Base-by-base conservation (phyloP, 1,140 invertebrate species). In the Hermatobates lingyangjiaoensis region DNA sequence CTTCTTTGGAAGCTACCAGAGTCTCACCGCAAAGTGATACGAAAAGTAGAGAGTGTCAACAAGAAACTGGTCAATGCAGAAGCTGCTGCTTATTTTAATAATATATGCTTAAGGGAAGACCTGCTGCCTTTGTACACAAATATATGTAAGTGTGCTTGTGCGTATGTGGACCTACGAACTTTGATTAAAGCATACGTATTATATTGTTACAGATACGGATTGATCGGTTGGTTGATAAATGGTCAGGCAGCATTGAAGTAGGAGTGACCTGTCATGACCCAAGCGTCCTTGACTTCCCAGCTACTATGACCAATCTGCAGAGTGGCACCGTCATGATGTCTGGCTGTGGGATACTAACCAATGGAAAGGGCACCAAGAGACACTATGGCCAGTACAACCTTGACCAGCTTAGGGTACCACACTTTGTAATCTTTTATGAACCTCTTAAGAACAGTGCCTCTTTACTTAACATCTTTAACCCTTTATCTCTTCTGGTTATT, bases 251-350 rank as follows among this genome's bases (percentile, higher is more conserved):
- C 58, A 89, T 93, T 60, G 88, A 93, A 64, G 88, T 95, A 51
- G 91, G 92, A 15, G 83, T 95, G 10, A 95, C 90, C 0, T 89
- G 86, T 28, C 91, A 95, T 61, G 89, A 90, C 69, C 90, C 92
- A 21, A 76, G 78, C 2, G 76, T 78, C 0, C 71, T 97, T 51
- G 81, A 92, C 44, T 94, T 94, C 67, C 92, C 91, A 24, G 87
- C 88, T 1, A 97, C 92, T 14, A 94, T 97, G 90, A 97, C 91
- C 1, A 94, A 95, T 66, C 86, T 96, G 81, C 75, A 88, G 51
- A 46, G 48, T 15, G 90, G 91, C 1, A 94, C 90, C 2, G 90
- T 90, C 2, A 94, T 96, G 86, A 94, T 96, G 89, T 93, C 88
- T 30, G 90, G 91, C 1, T 90, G 87, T 70, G 90, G 90, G 34